Evolutionary conservation across 2,888 invertebrate species (phyloP), one percentile per base, ranked within the genome.

Genomic region (Drosophila testacea): DNA sequence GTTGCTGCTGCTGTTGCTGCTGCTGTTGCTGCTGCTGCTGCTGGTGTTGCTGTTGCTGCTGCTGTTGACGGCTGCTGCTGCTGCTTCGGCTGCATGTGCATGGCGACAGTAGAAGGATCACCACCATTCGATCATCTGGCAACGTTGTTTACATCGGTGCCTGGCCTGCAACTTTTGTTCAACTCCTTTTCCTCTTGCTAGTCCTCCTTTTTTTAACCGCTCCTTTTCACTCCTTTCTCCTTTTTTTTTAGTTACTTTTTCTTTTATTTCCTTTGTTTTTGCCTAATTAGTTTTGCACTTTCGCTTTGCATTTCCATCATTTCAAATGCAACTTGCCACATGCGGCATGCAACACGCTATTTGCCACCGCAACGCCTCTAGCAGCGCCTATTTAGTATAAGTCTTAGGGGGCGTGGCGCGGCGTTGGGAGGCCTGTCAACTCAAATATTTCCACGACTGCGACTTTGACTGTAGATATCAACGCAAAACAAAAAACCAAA

Each of bases 61-160:
- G 68, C 6, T 56, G 66, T 38, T 70, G 74, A 52, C 46, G 48
- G 69, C 59, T 72, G 81, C 50, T 75, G 81, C 80, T 81, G 86
- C 81, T 81, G 84, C 75, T 80, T 57, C 73, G 73, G 84, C 82
- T 87, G 88, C 88, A 85, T 60, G 83, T 85, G 90, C 90, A 92
- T 91, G 92, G 92, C 90, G 92, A 90, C 89, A 93, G 91, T 90
- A 93, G 89, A 90, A 93, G 91, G 92, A 93, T 93, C 91, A 93
- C 93, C 92, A 93, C 93, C 93, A 93, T 93, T 92, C 92, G 92
- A 92, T 92, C 92, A 92, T 92, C 91, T 92, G 92, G 90, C 64
- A 47, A 67, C 77, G 52, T 68, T 61, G 82, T 71, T 85, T 77
- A 80, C 82, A 85, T 83, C 67, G 78, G 68, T 78, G 44, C 22